A percentile compares a stretch with the other conserved stretches of the same genome.
These are phyloP conservation scores for Helarctos malayanus DNA, from an alignment of 2,797 vertebrate genomes.

Conservation along the genomic window DNA sequence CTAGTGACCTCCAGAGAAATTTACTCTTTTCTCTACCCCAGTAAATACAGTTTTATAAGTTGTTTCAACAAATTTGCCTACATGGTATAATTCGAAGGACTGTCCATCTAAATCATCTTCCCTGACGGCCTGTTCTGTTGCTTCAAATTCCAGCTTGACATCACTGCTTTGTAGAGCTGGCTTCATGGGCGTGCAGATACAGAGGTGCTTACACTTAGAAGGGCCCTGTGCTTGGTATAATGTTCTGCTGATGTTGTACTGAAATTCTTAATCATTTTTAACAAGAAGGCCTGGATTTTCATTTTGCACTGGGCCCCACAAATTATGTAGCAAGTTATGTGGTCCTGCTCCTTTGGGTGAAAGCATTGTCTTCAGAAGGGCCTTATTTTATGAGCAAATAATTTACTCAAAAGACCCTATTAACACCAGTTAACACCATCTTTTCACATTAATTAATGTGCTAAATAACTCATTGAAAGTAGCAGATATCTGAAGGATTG, in stretches of 20 bases:
- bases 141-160: background rate
- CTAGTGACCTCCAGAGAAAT: background rate
- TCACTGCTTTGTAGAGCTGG: background rate
- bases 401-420: background rate
- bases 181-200: fast-evolving
- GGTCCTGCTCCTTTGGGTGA: background rate
- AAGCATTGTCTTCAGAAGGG: background rate
- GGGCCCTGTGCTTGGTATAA: background rate
- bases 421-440: background rate
- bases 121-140: background rate
- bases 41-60: background rate
- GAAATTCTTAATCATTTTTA: background rate
- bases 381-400: background rate
- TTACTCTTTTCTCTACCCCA: background rate
- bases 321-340: background rate
- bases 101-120: background rate
- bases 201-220: background rate
- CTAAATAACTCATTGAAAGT: background rate
- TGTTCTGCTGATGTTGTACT: background rate
- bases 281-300: background rate
- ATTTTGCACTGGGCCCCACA: background rate
- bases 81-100: background rate
- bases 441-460: background rate
- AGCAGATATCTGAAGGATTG: background rate
- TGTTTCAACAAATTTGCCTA: background rate